Evolutionary conservation across 2,888 invertebrate genomes (phyloP).

Genomic region (Alloscopus bannaensis): DNA sequence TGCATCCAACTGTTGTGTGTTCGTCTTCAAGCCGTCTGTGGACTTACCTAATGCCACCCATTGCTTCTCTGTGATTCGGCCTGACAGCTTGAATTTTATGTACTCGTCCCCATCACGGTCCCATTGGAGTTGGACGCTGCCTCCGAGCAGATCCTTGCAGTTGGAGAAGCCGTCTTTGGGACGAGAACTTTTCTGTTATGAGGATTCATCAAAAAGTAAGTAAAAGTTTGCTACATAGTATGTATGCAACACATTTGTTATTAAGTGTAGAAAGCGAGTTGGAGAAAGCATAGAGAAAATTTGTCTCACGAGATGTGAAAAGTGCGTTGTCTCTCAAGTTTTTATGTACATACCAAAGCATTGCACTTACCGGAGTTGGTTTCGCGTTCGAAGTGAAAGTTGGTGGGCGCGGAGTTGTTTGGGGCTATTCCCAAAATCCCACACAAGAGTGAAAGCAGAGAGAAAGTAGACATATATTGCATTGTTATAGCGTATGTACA

Average conservation of each 20-base stretch:
- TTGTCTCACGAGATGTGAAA: too few species aligned
- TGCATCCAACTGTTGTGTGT: too few species aligned
- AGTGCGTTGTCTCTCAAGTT: too few species aligned
- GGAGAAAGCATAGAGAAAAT: too few species aligned
- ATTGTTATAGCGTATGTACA: not conserved
- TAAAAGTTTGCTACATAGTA: too few species aligned
- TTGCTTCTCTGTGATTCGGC: conserved; percentile 87
- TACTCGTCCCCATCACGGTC: conserved; percentile 82
- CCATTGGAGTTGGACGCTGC: conserved; percentile 91
- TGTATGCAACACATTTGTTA: too few species aligned
- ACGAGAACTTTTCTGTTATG: conserved; percentile 75
- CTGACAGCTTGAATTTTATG: conserved; percentile 87
- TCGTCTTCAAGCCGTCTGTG: conserved; percentile 4
- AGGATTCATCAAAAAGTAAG: too few species aligned
- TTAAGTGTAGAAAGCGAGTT: too few species aligned
- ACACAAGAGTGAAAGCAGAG: not conserved
- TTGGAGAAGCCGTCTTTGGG: conserved; percentile 76
- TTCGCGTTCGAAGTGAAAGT: conserved; percentile 27
- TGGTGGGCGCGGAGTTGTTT: conserved; percentile 51
- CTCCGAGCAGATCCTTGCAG: conserved; percentile 89
- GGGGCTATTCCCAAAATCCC: not conserved
- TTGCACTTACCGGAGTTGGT: conserved; percentile 51
- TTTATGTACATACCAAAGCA: too few species aligned
- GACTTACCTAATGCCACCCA: conserved; percentile 89
- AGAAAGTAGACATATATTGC: not conserved